Base-by-base conservation (phyloP, 2,888 invertebrate genomes). In the Trimorus sp. region DNA sequence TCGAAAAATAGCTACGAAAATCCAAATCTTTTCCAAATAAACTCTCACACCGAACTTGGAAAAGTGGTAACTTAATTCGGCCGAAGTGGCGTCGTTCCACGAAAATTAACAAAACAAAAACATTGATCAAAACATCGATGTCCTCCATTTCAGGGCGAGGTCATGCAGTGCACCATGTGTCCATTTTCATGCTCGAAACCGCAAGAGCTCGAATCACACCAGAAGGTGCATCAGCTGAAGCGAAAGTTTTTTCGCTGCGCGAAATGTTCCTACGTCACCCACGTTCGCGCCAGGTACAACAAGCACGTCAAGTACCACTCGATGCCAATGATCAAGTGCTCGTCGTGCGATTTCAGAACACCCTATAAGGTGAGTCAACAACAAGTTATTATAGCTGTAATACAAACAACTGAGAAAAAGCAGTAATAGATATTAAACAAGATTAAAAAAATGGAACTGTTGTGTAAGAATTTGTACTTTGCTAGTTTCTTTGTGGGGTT, bases 261-360 rank as follows among this genome's bases (percentile, higher is more conserved):
- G 85, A 96, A 97, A 92, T 98, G 98, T 92, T 96, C 96, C 87
- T 98, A 98, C 92, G 96, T 96, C 84, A 98, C 98, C 1, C 97
- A 97, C 92, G 96, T 98, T 88, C 96, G 96, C 89, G 96, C 97
- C 66, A 94, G 97, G 77, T 98, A 95, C 90, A 97, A 97, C 78
- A 98, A 98, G 91, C 98, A 98, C 91, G 97, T 98, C 65, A 97
- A 97, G 89, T 97, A 97, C 91, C 98, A 98, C 92, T 96, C 97
- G 77, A 97, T 97, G 96, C 98, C 96, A 87, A 97, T 97, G 96
- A 97, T 97, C 86, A 97, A 98, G 92, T 98, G 98, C 92, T 96
- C 96, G 76, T 95, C 97, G 91, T 98, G 98, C 92, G 97, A 98
- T 90, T 98, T 98, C 91, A 95, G 96, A 83, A 98, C 98, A 15